Evolutionary conservation across 37 sponge, comb jelly and placozoan species (phyloP), one percentile per base, ranked within the genome.

Genomic region (Eunapius fragilis): DNA sequence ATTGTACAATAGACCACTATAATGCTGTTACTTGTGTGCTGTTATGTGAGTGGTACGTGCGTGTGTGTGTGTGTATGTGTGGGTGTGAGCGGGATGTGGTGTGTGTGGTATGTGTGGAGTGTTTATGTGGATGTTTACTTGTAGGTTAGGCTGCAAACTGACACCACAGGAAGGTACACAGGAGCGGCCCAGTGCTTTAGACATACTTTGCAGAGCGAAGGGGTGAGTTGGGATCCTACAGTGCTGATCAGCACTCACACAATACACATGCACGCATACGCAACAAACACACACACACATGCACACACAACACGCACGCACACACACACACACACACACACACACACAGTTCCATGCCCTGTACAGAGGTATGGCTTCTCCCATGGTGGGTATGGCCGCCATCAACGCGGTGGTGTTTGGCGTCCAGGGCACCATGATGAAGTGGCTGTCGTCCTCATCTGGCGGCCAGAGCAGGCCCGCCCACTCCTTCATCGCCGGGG

Each of bases 321-420:
- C 78, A 69, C 25, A 23, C 24, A 27, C 23, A 35, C 11, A 6
- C 38, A 73, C 41, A 41, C 41, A 41, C 41, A 41, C 68, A 22
- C 71, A 41, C 48, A 26, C 85, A 26, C 88, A 93, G 88, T 67
- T 84, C 24, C 25, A 24, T 19, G 90, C 84, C 23, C 79, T 91
- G 5, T 91, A 87, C 76, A 90, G 90, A 68, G 87, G 90, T 5
- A 69, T 93, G 74, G 68, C 75, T 41, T 85, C 87, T 37, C 89
- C 93, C 17, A 69, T 92, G 69, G 36, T 92, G 23, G 86, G 89
- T n/a, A 76, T 71, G 71, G 89, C 89, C 6, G 70, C 68, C 24
- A 86, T 87, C 33, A 93, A 93, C 82, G 79, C 87, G 2, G 85
- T 90, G 13, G 72, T 86, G 45, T 93, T 91, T 73, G 84, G 90